phyloP scores from a whole-genome alignment of 1,140 invertebrate species.

The Colletes gigas region DNA sequence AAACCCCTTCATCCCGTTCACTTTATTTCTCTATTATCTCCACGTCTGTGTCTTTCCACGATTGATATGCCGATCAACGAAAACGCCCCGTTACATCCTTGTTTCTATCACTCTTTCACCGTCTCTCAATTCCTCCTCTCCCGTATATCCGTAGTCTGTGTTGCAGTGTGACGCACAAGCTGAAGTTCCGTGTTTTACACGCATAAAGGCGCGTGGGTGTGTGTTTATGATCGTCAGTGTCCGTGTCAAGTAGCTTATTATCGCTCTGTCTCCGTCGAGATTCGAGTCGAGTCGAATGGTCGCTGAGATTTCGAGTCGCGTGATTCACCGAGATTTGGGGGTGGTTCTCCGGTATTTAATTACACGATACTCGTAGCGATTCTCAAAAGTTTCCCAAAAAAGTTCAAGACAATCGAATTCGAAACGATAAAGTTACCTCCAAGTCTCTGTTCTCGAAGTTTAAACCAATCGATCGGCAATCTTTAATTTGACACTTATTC shows the following conservation, averaged over 20 bases:
- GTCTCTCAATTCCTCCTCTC: not conserved
- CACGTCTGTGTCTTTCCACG: slow-evolving; percentile 33
- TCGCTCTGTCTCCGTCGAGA: not conserved
- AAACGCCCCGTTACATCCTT: not conserved
- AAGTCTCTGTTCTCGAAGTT: too few species aligned
- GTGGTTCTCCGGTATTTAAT: not conserved
- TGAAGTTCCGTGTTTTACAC: slow-evolving; percentile 42
- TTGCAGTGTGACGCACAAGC: slow-evolving; percentile 60
- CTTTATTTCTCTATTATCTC: slow-evolving; percentile 26
- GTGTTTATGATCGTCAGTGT: not conserved
- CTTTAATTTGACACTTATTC: not conserved
- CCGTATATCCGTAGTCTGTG: slow-evolving; percentile 49
- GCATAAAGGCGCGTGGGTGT: slow-evolving; percentile 7
- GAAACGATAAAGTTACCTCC: too few species aligned
- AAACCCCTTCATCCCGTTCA: not conserved
- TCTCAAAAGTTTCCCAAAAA: too few species aligned
- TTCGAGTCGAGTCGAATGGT: not conserved
- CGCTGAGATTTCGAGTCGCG: slow-evolving; percentile 5
- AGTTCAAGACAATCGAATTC: too few species aligned
- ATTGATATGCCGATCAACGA: slow-evolving; percentile 40
- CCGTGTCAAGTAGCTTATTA: slow-evolving; percentile 33
- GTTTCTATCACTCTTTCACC: not conserved
- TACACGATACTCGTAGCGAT: too few species aligned
- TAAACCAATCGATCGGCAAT: too few species aligned
- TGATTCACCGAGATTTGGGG: not conserved